Evolutionary conservation across 2,113 vertebrate species (phyloP), one percentile per base, ranked within the genome.

Genomic region (Andinoacara biseriatus): DNA sequence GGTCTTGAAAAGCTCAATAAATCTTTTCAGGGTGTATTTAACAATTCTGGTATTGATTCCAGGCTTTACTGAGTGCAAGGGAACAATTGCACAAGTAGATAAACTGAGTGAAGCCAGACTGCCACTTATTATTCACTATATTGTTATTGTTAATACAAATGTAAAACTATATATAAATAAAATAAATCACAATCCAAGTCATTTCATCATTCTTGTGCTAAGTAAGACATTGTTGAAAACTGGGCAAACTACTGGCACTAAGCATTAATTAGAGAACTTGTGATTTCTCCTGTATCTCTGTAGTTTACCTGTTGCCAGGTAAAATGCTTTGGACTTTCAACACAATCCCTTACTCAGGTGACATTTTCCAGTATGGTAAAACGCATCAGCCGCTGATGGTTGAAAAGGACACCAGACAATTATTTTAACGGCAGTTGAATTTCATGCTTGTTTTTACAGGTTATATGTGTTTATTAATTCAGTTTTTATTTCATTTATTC

Each of bases 21-120:
- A 69, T 63, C 43, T 56, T 84, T 80, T 74, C 82, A 76, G 56
- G 3, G 63, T 85, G 85, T 87, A 82, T 87, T 87, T 81, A 88
- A 83, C 82, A 85, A 83, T 86, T 87, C 83, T 85, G 74, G 59
- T 82, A 86, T 91, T 78, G 78, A 93, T 85, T 75, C 40, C 14
- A 4, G 74, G 38, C 69, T 76, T 78, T 40, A 75, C 18, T 38
- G 59, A 33, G 14, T 74, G 58, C 46, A 35, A 54, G 29, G 17
- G 14, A 85, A 40, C 24, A 13, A 17, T 75, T 85, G 52, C 49
- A 74, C 62, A 58, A 88, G 76, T 22, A 78, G 72, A 75, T 74
- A 13, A 58, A 67, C 67, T 33, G 20, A 58, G 52, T 46, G 5
- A 77, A 10, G 24, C 18, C 22, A 31, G 35, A 74, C 29, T 56